Evolutionary conservation across 2,113 vertebrate species (phyloP).

Genomic region (Labrus mixtus): DNA sequence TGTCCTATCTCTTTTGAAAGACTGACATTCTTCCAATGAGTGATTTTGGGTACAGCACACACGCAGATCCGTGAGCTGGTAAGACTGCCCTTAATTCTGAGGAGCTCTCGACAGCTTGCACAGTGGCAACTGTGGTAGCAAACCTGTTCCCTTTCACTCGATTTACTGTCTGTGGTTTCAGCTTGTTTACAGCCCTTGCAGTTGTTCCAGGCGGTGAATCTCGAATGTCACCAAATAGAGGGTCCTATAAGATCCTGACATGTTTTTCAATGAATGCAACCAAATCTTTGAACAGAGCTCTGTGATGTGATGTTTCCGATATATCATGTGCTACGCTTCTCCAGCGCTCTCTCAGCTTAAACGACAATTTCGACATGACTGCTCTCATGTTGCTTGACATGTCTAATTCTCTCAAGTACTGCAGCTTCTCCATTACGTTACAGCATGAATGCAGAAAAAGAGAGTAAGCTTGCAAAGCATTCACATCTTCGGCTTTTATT

Average conservation of each 20-base stretch:
- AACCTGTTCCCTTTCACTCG: neutral
- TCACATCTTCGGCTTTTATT: neutral
- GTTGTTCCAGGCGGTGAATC: neutral
- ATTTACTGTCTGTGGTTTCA: neutral
- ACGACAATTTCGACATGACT: neutral
- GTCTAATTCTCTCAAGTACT: neutral
- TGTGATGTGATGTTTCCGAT: neutral
- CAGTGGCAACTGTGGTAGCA: too few species aligned
- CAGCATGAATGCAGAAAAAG: neutral
- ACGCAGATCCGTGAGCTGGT: too few species aligned
- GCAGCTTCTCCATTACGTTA: neutral
- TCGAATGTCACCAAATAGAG: slow-evolving; percentile 1
- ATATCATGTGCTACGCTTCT: neutral
- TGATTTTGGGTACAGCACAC: too few species aligned
- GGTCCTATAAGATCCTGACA: neutral
- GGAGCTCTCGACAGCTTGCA: too few species aligned
- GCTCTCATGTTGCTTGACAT: neutral
- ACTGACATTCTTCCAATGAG: too few species aligned
- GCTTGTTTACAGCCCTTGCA: neutral
- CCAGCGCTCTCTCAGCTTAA: neutral
- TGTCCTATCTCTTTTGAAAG: too few species aligned
- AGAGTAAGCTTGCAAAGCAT: neutral
- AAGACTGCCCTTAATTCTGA: too few species aligned
- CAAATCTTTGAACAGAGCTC: neutral
- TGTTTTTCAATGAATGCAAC: neutral